These are phyloP conservation scores for Eucidaris tribuloides DNA, from an alignment of 35 echinoderm and acorn worm species.

Conservation along the genomic window DNA sequence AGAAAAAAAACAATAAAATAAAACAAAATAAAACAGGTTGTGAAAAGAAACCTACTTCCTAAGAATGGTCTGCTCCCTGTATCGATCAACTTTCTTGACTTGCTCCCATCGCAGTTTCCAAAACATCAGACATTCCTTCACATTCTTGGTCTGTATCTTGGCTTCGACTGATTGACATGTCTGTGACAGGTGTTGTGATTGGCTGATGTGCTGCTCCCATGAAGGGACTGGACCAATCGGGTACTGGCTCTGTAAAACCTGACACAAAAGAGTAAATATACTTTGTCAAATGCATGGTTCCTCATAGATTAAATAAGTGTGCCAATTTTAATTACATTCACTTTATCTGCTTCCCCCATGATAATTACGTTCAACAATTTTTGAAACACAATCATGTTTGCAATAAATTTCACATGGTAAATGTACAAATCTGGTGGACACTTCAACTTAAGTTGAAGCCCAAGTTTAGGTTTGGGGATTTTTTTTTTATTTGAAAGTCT, in stretches of 20 bases:
- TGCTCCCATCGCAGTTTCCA: constrained; percentile 16
- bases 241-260: not conserved
- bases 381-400: no score
- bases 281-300: not conserved
- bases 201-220: constrained; percentile 2
- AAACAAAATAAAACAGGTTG: no score
- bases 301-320: no score
- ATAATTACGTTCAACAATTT: no score
- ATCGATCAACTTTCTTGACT: not conserved
- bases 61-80: not conserved
- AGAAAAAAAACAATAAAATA: no score
- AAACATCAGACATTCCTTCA: constrained; percentile 13
- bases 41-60: not conserved
- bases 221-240: not conserved
- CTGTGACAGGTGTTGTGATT: not conserved
- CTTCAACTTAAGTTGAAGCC: no score
- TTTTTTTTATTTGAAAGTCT: no score
- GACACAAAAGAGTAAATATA: not conserved
- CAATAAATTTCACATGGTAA: no score
- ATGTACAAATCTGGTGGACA: no score
- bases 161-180: not conserved
- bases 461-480: no score
- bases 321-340: no score
- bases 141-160: not conserved
- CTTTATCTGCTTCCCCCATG: no score